A percentile compares a stretch with the other conserved stretches of the same genome.
These are phyloP conservation scores for Drosophila gaucha DNA, from an alignment of 2,888 invertebrate species.

Conservation along the genomic window DNA sequence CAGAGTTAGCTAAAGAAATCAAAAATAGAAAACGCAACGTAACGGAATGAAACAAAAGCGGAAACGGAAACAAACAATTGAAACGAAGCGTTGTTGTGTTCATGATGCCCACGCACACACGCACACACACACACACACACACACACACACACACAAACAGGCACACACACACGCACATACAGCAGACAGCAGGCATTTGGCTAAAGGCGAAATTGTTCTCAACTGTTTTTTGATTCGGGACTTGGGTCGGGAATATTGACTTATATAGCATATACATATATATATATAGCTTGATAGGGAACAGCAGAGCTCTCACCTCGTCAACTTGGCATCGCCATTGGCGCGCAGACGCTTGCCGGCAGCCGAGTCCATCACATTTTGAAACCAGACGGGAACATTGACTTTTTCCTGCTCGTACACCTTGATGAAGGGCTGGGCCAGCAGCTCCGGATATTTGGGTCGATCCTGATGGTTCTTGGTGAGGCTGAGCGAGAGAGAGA, in stretches of 20 bases:
- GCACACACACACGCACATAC: conserved; percentile 10
- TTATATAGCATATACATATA: background rate
- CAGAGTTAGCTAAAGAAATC: conserved; percentile 47
- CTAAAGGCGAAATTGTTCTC: conserved; percentile 23
- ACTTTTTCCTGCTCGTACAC: conserved; percentile 90
- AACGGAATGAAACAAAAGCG: conserved; percentile 55
- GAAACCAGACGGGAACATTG: conserved; percentile 94
- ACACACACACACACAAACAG: conserved; percentile 3
- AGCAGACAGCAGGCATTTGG: conserved; percentile 22
- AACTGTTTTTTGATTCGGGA: background rate
- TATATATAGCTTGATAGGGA: background rate
- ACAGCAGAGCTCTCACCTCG: conserved; percentile 79
- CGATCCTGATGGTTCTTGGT: conserved; percentile 96
- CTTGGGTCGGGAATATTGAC: conserved; percentile 5
- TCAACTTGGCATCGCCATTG: conserved; percentile 77
- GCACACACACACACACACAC: conserved; percentile 4
- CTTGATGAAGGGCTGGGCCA: conserved; percentile 95
- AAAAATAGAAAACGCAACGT: conserved; percentile 48
- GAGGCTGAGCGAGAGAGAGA: conserved; percentile 87
- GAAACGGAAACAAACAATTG: conserved; percentile 48
- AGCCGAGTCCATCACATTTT: conserved; percentile 86
- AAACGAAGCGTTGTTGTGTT: conserved; percentile 40
- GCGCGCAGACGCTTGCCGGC: conserved; percentile 79
- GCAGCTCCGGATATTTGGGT: conserved; percentile 96
- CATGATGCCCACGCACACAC: conserved; percentile 16